Base-by-base conservation (phyloP, 2,797 vertebrate genomes). In the Synanceia verrucosa region DNA sequence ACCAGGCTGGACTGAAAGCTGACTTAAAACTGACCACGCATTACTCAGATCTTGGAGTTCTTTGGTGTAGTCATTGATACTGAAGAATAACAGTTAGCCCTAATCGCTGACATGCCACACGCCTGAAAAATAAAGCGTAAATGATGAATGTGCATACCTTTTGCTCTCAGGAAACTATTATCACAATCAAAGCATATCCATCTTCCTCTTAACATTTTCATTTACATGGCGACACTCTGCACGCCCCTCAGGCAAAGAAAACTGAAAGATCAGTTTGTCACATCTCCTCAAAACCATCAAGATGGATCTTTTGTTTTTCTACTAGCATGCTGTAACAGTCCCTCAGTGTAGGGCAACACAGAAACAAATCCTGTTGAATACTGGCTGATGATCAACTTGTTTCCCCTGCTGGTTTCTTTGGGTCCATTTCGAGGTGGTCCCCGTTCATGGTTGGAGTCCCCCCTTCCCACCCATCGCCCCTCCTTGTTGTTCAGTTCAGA, bases 401-500 rank as follows among this genome's bases (percentile, higher is more conserved):
- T 13, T 65, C 62, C 21, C 8, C 2, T n/a, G 0, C 37, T 69
- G 43, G 50, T 68, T 70, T 61, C 43, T 60, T 43, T 58, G 43
- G 26, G 31, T 63, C 37, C 56, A 52, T 82, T 79, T 76, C 37
- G 64, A 74, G 77, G 85, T 84, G 87, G 79, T 85, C 74, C 69
- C 61, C 2, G 19, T 51, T 70, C 62, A 66, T 50, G 71, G 59
- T 65, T 52, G 62, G 73, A 43, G 71, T 53, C 55, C 28, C 26
- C 19, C 41, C 29, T n/a, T 21, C 65, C 65, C 26, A 52, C 65
- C 53, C 24, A 18, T 61, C 47, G 34, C 56, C 76, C 60, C 75
- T 72, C 77, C 72, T 84, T 88, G 83, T 79, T 87, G 79, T 88
- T 88, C 69, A 46, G 43, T 72, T 83, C 65, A 80, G 86, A 73